Percentiles rank a stretch among this genome's conserved stretches.
These are phyloP conservation scores for Brachionus angularis DNA, from an alignment of 1,140 invertebrate genomes.

Conservation along the genomic window DNA sequence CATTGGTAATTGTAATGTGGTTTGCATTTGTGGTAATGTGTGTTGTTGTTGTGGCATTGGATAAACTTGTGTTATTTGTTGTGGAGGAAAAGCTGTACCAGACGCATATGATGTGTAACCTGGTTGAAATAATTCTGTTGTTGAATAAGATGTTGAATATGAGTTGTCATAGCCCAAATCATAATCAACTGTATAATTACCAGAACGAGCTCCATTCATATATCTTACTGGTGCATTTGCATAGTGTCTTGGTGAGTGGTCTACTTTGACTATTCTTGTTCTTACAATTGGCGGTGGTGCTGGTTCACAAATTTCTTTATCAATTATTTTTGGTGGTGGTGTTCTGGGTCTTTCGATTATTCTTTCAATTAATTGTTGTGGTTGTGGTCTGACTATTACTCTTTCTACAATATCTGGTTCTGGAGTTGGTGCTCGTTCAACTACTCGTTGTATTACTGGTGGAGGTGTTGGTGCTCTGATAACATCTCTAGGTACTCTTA, in stretches of 20 bases:
- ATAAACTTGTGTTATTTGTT: neutral
- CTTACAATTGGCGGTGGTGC: constrained; percentile 43
- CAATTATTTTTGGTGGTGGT: constrained; percentile 44
- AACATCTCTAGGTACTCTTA: constrained; percentile 27
- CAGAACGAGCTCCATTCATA: neutral
- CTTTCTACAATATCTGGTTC: constrained; percentile 34
- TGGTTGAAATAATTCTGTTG: constrained; percentile 15
- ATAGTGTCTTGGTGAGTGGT: neutral
- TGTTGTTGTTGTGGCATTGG: neutral
- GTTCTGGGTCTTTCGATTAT: constrained; percentile 43
- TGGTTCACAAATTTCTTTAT: constrained; percentile 37
- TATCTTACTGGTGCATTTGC: neutral
- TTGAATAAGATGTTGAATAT: constrained; percentile 39
- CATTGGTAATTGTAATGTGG: neutral
- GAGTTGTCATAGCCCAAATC: constrained; percentile 1
- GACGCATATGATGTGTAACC: neutral
- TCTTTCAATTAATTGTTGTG: constrained; percentile 42
- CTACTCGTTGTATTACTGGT: constrained; percentile 40
- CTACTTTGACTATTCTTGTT: constrained; percentile 42
- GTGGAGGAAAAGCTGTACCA: neutral
- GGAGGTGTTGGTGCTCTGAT: constrained; percentile 40
- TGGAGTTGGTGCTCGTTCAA: constrained; percentile 44
- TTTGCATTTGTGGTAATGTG: neutral
- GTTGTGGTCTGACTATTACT: constrained; percentile 40
- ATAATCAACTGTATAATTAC: neutral